A percentile compares a stretch with the other conserved stretches of the same genome.
Conservation (phyloP, 2,888 invertebrate genomes). For the Phymatocera aterrima region DNA sequence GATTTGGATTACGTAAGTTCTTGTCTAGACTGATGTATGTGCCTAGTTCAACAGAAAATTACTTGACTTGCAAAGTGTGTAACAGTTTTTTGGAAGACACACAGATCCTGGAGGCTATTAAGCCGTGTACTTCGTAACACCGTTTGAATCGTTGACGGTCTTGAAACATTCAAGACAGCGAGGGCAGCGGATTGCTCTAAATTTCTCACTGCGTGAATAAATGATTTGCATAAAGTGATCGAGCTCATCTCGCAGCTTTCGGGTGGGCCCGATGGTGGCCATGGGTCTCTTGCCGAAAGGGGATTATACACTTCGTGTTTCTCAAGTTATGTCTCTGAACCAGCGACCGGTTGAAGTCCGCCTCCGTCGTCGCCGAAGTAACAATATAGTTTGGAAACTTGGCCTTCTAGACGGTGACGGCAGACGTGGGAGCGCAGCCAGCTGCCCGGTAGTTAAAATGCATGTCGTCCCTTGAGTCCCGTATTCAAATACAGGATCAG, state of each 20-base stretch:
- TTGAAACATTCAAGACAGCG: neutral
- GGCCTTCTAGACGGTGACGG: conserved; percentile 63
- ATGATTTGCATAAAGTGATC: conserved; percentile 35
- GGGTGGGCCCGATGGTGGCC: conserved; percentile 1
- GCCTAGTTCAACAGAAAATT: neutral
- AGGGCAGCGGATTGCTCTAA: neutral
- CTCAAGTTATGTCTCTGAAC: conserved; percentile 38
- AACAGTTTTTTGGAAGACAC: neutral
- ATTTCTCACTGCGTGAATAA: conserved; percentile 23
- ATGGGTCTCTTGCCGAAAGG: conserved; percentile 25
- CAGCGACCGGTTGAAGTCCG: conserved; percentile 21
- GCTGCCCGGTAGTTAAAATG: conserved; percentile 74
- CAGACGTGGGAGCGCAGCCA: conserved; percentile 71
- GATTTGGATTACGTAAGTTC: neutral
- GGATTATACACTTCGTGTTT: conserved; percentile 36
- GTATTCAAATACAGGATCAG: conserved; percentile 75
- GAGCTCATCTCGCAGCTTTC: conserved; percentile 4
- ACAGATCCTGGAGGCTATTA: neutral
- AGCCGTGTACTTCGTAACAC: neutral
- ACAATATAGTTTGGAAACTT: conserved; percentile 73
- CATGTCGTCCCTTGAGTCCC: conserved; percentile 73
- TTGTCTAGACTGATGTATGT: neutral
- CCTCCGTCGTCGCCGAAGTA: conserved; percentile 52
- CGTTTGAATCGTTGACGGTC: neutral
- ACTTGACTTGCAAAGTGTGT: neutral